Percentiles rank a stretch among this genome's conserved stretches.
phyloP scores from a whole-genome alignment of 2,888 invertebrate genomes.

The Gymnosoma rotundatum region DNA sequence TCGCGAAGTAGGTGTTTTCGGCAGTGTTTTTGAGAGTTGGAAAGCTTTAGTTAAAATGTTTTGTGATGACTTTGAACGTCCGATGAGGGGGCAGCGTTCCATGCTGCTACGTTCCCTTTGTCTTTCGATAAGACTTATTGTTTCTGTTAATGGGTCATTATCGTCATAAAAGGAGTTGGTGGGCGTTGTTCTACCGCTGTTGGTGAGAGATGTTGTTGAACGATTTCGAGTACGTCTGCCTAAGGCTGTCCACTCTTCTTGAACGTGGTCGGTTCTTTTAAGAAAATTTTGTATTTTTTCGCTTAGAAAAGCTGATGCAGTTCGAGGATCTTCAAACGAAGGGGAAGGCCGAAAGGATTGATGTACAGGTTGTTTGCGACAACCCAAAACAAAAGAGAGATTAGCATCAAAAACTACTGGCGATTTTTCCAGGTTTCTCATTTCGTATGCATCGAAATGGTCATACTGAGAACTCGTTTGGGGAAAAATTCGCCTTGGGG shows the following conservation, averaged over 20 bases:
- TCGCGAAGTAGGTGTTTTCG: conserved; percentile 81
- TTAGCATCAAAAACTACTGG: conserved; percentile 92
- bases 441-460: conserved; percentile 84
- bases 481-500: conserved; percentile 87
- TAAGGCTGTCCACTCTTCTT: conserved; percentile 91
- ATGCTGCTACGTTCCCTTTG: conserved; percentile 80
- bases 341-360: conserved; percentile 88
- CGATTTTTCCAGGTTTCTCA: conserved; percentile 87
- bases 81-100: conserved; percentile 82
- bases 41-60: conserved; percentile 93
- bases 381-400: conserved; percentile 89
- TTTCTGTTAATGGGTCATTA: conserved; percentile 74
- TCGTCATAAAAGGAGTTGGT: conserved; percentile 76
- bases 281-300: conserved; percentile 91
- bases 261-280: conserved; percentile 92
- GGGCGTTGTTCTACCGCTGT: conserved; percentile 68
- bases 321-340: conserved; percentile 89
- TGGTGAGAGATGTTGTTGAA: conserved; percentile 75
- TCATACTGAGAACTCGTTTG: conserved; percentile 84
- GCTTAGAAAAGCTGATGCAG: conserved; percentile 89
- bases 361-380: conserved; percentile 87
- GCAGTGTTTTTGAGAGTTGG: conserved; percentile 84
- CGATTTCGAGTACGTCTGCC: conserved; percentile 83
- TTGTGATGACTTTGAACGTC: conserved; percentile 88
- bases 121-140: conserved; percentile 81